Evolutionary conservation across 2,888 invertebrate genomes (phyloP).

Genomic region (Lasioglossum calceatum): DNA sequence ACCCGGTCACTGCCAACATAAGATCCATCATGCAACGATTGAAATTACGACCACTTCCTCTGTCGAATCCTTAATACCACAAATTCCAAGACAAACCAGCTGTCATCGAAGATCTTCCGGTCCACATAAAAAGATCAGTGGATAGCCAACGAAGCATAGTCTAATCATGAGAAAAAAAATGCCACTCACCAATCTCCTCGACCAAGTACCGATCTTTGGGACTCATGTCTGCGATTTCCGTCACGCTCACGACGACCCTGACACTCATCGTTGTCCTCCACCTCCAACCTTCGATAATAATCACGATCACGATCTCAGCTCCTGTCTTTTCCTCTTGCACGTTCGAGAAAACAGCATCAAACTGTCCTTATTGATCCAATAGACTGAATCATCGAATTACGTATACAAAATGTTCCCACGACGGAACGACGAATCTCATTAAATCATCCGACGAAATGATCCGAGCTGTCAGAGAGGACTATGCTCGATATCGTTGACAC

Average conservation of each 20-base stretch:
- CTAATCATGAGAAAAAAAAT: not conserved
- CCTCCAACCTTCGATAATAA: not conserved
- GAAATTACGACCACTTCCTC: not conserved
- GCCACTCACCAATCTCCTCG: conserved; percentile 77
- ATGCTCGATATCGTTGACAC: not conserved
- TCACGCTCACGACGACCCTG: conserved; percentile 75
- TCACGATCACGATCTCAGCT: not conserved
- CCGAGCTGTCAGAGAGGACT: not conserved
- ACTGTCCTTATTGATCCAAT: conserved; percentile 4
- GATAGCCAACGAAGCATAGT: not conserved
- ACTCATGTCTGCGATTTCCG: conserved; percentile 80
- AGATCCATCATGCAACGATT: too few species aligned
- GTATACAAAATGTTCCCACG: not conserved
- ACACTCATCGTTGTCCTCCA: conserved; percentile 73
- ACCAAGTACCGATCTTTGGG: conserved; percentile 81
- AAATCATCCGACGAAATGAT: not conserved
- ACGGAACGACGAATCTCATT: not conserved
- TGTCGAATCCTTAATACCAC: not conserved
- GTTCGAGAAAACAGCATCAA: conserved; percentile 5
- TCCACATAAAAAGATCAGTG: not conserved
- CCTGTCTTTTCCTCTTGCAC: conserved; percentile 9
- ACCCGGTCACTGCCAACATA: too few species aligned
- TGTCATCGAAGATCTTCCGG: not conserved
- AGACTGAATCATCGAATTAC: conserved; percentile 8
- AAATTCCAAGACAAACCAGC: not conserved